Evolutionary conservation across 2,797 vertebrate genomes (phyloP), one percentile per base, ranked within the genome.

Genomic region (Notamacropus eugenii): DNA sequence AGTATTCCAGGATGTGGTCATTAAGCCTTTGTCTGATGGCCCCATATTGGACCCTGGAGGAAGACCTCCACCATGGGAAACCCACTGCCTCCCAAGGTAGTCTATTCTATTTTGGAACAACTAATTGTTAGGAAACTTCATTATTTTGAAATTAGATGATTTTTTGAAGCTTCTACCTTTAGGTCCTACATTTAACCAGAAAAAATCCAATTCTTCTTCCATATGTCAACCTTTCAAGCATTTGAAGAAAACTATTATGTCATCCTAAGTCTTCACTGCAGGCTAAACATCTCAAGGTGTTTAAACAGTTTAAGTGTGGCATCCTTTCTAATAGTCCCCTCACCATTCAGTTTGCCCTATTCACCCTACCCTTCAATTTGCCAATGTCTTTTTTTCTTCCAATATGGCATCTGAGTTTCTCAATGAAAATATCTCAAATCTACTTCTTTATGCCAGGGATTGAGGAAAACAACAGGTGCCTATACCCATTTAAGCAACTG

Each of bases 391-490:
- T 82, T 82, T 55, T 59, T 46, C 24, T 46, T 52, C 52, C n/a
- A 40, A 46, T 87, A 82, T 46, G 40, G 22, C 24, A 27, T 46
- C 74, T 82, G 40, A 46, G 8, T 46, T 82, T 22, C 4, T 40
- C 40, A 87, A 27, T 46, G 40, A 27, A 87, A 46, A 24, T 50
- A 4, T 12, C 40, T 46, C 24, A 50, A 46, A 50, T 4, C 2
- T 87, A 46, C 24, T 87, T 87, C 74, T 87, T 87, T 50, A 46
- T 28, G 0, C 0, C 95, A 96, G 97, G 91, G 27, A 93, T 9
- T 8, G 0, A 0, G 0, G 1, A 0, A 0, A 87, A 91, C 0
- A 10, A 3, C 46, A 27, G 0, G 3, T 87, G 74, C 22, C 22
- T 50, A 29, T 34, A 0, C 24, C 0, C 14, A 52, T 3, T 94